Percentiles rank a stretch among this genome's conserved stretches.
phyloP scores from a whole-genome alignment of 2,113 vertebrate genomes.

The Girardinichthys multiradiatus region DNA sequence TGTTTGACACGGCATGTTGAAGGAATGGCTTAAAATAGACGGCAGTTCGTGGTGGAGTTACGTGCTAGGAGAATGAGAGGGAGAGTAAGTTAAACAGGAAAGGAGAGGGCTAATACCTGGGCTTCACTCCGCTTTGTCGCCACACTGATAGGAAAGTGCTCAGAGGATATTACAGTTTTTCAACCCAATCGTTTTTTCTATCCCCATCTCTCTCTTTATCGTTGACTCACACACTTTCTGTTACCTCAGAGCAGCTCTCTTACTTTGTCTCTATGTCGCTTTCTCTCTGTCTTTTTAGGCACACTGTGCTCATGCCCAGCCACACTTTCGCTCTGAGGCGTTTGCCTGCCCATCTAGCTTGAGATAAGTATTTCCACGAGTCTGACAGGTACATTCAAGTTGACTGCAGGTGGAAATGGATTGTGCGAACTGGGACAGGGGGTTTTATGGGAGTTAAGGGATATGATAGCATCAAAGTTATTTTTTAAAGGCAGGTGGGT shows the following conservation, averaged over 20 bases:
- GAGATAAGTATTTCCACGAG: conserved; percentile 73
- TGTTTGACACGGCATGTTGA: conserved; percentile 79
- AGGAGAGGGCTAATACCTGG: conserved; percentile 80
- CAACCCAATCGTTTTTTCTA: conserved; percentile 67
- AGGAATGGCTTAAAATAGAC: conserved; percentile 84
- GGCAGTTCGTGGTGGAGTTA: conserved; percentile 65
- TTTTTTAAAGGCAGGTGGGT: conserved; percentile 70
- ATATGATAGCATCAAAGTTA: conserved; percentile 73
- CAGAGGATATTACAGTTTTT: conserved; percentile 78
- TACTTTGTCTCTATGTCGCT: conserved; percentile 35
- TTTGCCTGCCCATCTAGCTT: conserved; percentile 67
- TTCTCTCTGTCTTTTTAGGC: conserved; percentile 25
- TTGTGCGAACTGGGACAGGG: conserved; percentile 14
- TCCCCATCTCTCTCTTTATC: conserved; percentile 64
- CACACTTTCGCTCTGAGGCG: conserved; percentile 61
- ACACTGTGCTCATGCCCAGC: conserved; percentile 36
- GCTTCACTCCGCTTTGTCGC: conserved; percentile 75
- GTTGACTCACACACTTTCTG: conserved; percentile 48
- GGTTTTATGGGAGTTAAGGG: conserved; percentile 54
- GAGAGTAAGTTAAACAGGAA: conserved; percentile 44
- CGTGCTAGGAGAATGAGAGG: conserved; percentile 39
- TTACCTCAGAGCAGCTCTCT: conserved; percentile 26
- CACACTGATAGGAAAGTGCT: conserved; percentile 72
- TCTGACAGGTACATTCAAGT: conserved; percentile 76
- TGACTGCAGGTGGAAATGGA: conserved; percentile 52